Base-by-base conservation (phyloP, 2,888 invertebrate species). In the Eupithecia dodoneata region DNA sequence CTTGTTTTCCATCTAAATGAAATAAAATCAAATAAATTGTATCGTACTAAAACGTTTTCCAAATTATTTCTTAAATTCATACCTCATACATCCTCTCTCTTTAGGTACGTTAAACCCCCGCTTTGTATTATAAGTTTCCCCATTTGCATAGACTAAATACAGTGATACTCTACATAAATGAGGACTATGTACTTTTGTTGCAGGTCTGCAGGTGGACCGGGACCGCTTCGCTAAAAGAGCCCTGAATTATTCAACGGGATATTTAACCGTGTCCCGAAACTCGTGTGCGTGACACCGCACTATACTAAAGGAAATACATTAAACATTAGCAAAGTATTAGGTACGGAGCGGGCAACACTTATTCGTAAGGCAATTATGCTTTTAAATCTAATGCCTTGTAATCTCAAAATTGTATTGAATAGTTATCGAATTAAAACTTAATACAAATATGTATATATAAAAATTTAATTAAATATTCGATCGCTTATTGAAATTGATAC, bases 181-280 rank as follows among this genome's bases (percentile, higher is more conserved):
- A 92, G 89, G 87, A 89, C 87, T 90, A 85, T 91, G 86, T 91
- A 91, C 89, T 94, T 80, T 93, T 94, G 93, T 94, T 94, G 87
- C 94, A 94, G 94, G 93, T 93, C 93, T 94, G 87, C 94, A 94
- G 94, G 93, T 93, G 94, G 88, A 85, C 88, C 85, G 87, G 84
- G 87, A 87, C 89, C 87, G 88, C 86, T 86, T 86, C 87, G 86
- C 80, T 92, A 91, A 94, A 92, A 92, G 92, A 90, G 90, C 89
- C 84, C 88, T 94, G 94, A 94, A 95, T 94, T 83, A 94, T 94
- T 94, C 93, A 94, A 90, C 86, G 88, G 87, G 88, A 92, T 93
- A 93, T 93, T 93, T 92, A 93, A 89, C 89, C 89, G 88, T 85
- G 88, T 86, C 88, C 89, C 87, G 82, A 87, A 87, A 83, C 72